Evolutionary conservation across 2,113 vertebrate genomes (phyloP), one percentile per base, ranked within the genome.

Genomic region (Balaeniceps rex): DNA sequence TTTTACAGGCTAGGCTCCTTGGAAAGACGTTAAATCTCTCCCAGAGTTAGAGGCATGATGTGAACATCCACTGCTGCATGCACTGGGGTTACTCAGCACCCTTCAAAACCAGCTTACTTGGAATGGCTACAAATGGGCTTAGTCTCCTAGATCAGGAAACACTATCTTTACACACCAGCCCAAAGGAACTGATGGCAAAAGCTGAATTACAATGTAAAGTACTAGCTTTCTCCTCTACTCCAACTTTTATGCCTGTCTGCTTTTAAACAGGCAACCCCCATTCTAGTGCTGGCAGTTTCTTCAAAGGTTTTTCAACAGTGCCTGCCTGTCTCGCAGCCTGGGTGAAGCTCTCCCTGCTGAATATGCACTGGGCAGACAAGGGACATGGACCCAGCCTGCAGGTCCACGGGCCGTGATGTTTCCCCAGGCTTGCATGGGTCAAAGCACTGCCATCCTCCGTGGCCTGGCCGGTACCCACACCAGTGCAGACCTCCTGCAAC

Each of bases 381-480:
- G 57, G 52, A 78, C 31, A n/a, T 33, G 36, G 66, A 38, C 72
- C 31, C 65, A 51, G 28, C 28, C n/a, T 42, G 51, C 52, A 24
- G 70, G 25, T 51, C 25, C 10, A 2, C 34, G 46, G 51, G 71
- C 44, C 1, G 1, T 31, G 42, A 42, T 31, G 61, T 18, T 58
- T 57, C 66, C 38, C 34, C 31, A 21, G 34, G 34, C 57, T 42
- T 31, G 12, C 33, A 4, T 0, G 3, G 57, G 6, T 31, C 38
- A 71, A 31, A 66, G 34, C 23, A 5, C 11, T 24, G 46, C 52
- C 49, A 5, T 28, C n/a, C 38, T 65, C 31, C 6, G 0, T 36
- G 22, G 47, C 44, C 31, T 40, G 10, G 4, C 47, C 4, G 2
- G 21, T 46, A 17, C 12, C 25, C 1, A 0, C 11, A 23, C 14